These are phyloP conservation scores for Macroglossus sobrinus DNA, from an alignment of 2,113 vertebrate genomes.

Conservation along the genomic window DNA sequence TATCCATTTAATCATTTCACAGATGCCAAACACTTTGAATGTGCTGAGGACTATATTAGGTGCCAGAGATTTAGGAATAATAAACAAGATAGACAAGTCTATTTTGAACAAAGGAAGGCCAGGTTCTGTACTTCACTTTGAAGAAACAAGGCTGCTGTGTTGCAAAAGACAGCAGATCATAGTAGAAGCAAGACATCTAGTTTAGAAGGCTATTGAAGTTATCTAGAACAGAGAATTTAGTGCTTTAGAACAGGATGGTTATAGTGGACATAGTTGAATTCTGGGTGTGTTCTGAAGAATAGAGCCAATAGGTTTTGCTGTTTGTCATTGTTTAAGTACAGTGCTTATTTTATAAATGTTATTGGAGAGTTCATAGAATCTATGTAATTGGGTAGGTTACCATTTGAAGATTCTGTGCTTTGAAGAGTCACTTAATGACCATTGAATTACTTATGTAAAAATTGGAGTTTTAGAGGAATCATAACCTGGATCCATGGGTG, in stretches of 20 bases:
- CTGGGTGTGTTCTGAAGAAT: not conserved
- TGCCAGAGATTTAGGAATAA: not conserved
- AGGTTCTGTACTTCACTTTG: not conserved
- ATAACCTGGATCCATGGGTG: not conserved
- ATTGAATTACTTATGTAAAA: not conserved
- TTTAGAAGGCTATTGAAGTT: not conserved
- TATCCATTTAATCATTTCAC: not conserved
- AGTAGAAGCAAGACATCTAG: not conserved
- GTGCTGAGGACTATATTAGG: not conserved
- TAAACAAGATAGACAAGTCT: not conserved
- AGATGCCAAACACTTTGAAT: no score
- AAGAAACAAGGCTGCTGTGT: not conserved
- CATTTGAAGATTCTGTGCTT: not conserved
- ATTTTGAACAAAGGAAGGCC: not conserved
- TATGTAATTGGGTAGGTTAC: not conserved
- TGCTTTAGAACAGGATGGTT: not conserved
- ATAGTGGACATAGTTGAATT: not conserved
- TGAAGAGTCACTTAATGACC: not conserved
- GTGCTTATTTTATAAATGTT: not conserved
- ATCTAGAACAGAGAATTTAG: not conserved
- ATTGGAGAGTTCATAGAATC: not conserved
- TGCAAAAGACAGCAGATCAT: not conserved
- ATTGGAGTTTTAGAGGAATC: not conserved
- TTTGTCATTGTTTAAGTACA: not conserved
- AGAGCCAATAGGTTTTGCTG: not conserved